Evolutionary conservation across 2,888 invertebrate species (phyloP), one percentile per base, ranked within the genome.

Genomic region (Lithophane socia): DNA sequence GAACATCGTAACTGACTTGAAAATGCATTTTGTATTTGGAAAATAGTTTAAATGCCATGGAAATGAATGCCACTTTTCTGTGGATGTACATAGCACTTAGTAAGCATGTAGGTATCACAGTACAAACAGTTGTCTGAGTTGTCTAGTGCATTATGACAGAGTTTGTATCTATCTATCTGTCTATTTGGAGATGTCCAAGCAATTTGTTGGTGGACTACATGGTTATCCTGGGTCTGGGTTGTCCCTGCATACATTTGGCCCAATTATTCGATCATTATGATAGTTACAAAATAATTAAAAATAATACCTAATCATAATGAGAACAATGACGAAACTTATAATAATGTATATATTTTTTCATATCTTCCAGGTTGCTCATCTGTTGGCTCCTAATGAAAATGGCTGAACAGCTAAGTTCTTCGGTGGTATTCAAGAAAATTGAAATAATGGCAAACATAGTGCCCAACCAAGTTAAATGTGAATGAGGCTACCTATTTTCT

Each of bases 321-420:
- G 18, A 52, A 52, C 2, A 5, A 18, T 7, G 18, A 18, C 18
- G 8, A 52, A 18, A 29, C n/a, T n/a, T 21, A 29, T 29, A 5
- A 47, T 49, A 9, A 58, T 37, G 37, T 47, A 3, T 16, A 18
- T 42, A 42, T 42, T 16, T 75, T 10, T 74, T 37, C 16, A 24
- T 10, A 10, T 29, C 0, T 74, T 74, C 24, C 74, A 75, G 74
- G 24, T 42, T 49, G 10, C 21, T 16, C 24, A 18, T 16, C 42
- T 24, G 10, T 49, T 74, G 75, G 3, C 21, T 60, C 16, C 16
- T 16, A 16, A n/a, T 49, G 67, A 67, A 63, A 61, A 64, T 47
- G 64, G 70, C 74, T 60, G 42, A 49, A 24, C 21, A 60, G 12
- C 13, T 3, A 37, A 67, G 21, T 5, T 21, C 9, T 21, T 52